Conservation (phyloP, 2,113 vertebrate genomes). For the Narcine bancroftii region DNA sequence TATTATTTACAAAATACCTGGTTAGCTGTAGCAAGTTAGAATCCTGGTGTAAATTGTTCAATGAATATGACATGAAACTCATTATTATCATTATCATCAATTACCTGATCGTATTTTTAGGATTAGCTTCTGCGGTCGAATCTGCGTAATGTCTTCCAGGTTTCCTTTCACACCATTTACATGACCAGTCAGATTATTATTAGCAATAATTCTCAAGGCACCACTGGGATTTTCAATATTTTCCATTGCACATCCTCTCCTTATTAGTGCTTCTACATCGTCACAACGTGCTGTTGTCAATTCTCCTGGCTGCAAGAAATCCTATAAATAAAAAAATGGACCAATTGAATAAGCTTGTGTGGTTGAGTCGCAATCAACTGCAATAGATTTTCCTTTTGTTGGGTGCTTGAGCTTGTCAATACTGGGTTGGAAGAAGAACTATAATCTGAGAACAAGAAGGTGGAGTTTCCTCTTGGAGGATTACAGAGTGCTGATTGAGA, state of each 20-base stretch:
- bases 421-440: too few species aligned
- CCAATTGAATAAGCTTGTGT: too few species aligned
- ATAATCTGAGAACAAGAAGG: too few species aligned
- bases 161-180: constrained; percentile 69
- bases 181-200: constrained; percentile 75
- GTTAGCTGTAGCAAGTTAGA: too few species aligned
- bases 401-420: too few species aligned
- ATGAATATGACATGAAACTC: too few species aligned
- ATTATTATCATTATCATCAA: too few species aligned
- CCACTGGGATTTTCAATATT: constrained; percentile 86
- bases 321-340: constrained; percentile 49
- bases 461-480: too few species aligned
- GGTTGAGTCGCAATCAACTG: neutral
- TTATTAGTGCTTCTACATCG: constrained; percentile 73
- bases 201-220: constrained; percentile 45
- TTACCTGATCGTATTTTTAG: constrained; percentile 79
- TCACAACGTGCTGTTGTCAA: constrained; percentile 85
- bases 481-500: too few species aligned
- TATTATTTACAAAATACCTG: too few species aligned
- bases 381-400: neutral
- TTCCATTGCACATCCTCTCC: constrained; percentile 57
- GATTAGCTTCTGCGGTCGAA: constrained; percentile 82
- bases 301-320: constrained; percentile 74
- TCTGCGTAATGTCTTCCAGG: constrained; percentile 83
- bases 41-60: too few species aligned